Conservation (phyloP, 2,797 vertebrate species). For the Loriculus beryllinus region DNA sequence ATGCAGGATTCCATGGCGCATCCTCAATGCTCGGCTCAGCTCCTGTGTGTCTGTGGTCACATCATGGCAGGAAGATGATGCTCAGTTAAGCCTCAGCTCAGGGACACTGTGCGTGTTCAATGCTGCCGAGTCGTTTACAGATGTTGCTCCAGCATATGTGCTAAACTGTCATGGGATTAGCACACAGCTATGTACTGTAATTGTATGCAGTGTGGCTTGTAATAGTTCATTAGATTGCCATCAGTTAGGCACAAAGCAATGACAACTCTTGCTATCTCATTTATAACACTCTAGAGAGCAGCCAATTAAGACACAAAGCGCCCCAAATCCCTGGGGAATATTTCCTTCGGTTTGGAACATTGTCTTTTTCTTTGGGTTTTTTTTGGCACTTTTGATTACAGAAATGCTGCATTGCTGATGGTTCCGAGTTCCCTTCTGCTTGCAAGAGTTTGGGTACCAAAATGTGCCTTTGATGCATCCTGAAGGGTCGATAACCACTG, state of each 20-base stretch:
- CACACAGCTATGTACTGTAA: conserved; percentile 25
- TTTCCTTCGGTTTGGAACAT: not conserved
- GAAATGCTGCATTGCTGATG: not conserved
- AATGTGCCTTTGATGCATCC: not conserved
- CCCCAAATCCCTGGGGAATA: not conserved
- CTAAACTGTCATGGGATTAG: conserved; percentile 36
- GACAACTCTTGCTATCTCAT: conserved; percentile 54
- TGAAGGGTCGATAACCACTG: not conserved
- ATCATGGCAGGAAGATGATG: not conserved
- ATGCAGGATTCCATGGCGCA: not conserved
- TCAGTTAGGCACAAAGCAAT: conserved; percentile 54
- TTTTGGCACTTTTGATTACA: not conserved
- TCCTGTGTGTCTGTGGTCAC: not conserved
- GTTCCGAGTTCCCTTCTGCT: not conserved
- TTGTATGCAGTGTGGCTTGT: conserved; percentile 34
- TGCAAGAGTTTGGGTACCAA: not conserved
- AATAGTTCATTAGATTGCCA: conserved; percentile 61
- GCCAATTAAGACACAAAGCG: conserved; percentile 44
- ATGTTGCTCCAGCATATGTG: conserved; percentile 23
- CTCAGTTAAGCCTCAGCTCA: not conserved
- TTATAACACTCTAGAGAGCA: conserved; percentile 40
- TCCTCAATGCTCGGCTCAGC: not conserved
- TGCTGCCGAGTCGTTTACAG: not conserved
- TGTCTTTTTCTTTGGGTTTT: not conserved
- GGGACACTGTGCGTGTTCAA: not conserved